phyloP scores from a whole-genome alignment of 2,888 invertebrate genomes.

The Copidosoma aretas region DNA sequence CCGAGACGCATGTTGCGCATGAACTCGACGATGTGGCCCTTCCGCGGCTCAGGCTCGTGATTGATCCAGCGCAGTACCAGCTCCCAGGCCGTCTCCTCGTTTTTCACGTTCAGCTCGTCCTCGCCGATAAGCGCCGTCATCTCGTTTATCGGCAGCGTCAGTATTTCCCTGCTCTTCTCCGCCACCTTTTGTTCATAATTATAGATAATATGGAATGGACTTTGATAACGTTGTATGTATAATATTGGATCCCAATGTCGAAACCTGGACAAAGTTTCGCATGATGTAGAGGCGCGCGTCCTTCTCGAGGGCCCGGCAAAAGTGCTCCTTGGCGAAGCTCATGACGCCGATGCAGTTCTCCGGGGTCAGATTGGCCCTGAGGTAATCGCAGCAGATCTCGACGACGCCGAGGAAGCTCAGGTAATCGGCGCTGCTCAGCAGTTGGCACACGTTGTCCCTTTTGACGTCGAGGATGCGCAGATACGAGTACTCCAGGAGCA shows the following conservation, averaged over 20 bases:
- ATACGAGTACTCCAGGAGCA: slow-evolving; percentile 86
- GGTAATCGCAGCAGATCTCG: slow-evolving; percentile 79
- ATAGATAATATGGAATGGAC: neutral
- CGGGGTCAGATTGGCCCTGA: slow-evolving; percentile 72
- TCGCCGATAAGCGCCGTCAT: slow-evolving; percentile 79
- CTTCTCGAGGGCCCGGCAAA: slow-evolving; percentile 74
- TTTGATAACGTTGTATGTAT: no score
- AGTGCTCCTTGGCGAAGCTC: slow-evolving; percentile 80
- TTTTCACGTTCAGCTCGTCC: slow-evolving; percentile 86
- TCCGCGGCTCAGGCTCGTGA: slow-evolving; percentile 75
- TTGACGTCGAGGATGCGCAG: slow-evolving; percentile 78
- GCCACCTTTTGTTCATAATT: slow-evolving; percentile 64
- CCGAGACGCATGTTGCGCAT: slow-evolving; percentile 84
- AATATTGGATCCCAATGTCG: no score
- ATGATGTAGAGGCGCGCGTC: slow-evolving; percentile 76
- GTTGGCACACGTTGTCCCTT: slow-evolving; percentile 79
- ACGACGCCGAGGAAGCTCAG: slow-evolving; percentile 83
- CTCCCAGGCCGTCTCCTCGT: slow-evolving; percentile 88
- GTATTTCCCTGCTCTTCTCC: slow-evolving; percentile 75
- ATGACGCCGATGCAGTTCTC: slow-evolving; percentile 85
- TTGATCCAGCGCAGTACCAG: slow-evolving; percentile 87
- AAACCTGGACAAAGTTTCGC: slow-evolving; percentile 73
- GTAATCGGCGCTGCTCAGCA: slow-evolving; percentile 87
- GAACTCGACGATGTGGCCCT: slow-evolving; percentile 76
- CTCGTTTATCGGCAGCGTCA: slow-evolving; percentile 76